Evolutionary conservation across 2,113 vertebrate species (phyloP).

Genomic region (Protobothrops mucrosquamatus): DNA sequence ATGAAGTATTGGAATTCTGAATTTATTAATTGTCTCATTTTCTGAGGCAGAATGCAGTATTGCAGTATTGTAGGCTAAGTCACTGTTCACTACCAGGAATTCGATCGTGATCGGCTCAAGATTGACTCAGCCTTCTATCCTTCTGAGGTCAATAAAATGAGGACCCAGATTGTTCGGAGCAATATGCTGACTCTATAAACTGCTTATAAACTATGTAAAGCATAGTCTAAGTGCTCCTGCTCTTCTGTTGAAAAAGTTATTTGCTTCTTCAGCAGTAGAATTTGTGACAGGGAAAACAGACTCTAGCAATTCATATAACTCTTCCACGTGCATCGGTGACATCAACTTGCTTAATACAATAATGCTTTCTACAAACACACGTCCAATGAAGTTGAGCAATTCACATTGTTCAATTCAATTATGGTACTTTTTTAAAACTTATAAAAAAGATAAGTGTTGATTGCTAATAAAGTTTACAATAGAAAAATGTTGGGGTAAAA

Average conservation of each 20-base stretch:
- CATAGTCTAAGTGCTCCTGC: not conserved
- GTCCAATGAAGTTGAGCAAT: not conserved
- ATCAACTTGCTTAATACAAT: not conserved
- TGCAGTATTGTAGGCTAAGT: not conserved
- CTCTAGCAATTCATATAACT: not conserved
- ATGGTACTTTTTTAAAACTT: not conserved
- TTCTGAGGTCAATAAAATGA: not conserved
- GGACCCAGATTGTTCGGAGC: not conserved
- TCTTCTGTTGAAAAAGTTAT: not conserved
- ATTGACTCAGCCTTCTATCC: not conserved
- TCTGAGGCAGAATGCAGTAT: not conserved
- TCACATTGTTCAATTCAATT: not conserved
- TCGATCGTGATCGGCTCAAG: not conserved
- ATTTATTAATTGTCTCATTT: not conserved
- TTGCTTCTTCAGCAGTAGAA: not conserved
- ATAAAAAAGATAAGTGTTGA: not conserved
- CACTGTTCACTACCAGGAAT: not conserved
- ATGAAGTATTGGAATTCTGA: not conserved
- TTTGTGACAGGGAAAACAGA: not conserved
- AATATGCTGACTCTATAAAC: not conserved
- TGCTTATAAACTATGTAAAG: not conserved
- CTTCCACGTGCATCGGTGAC: not conserved
- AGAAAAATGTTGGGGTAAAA: slow-evolving; percentile 3
- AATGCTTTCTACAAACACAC: not conserved
- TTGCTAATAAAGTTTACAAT: slow-evolving; percentile 11